Base-by-base conservation (phyloP, 2,797 vertebrate species). In the Ceryle rudis region DNA sequence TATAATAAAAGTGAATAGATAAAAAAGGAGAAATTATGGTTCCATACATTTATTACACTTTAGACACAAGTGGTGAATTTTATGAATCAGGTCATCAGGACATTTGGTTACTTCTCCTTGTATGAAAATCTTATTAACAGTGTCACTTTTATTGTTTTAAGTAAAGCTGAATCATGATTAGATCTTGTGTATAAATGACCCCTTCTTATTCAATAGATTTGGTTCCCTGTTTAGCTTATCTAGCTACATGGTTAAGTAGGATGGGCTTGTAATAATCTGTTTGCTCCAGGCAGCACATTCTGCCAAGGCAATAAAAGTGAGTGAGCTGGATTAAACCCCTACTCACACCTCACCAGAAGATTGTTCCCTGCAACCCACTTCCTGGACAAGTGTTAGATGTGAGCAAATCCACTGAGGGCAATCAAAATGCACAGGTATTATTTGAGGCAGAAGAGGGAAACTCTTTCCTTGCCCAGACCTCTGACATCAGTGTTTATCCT, bases 261-360 rank as follows among this genome's bases (percentile, higher is more conserved):
- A 51, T 71, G 57, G 9, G 17, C 71, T 81, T 88, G 37, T 61
- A 88, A 74, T 65, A 90, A 95, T 41, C 14, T 0, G 1, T 54
- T 86, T 44, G 31, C 80, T 90, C 54, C 58, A 89, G 75, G 69
- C 88, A 93, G 33, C 62, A 49, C 33, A 42, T 71, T 62, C 93
- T 86, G 66, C 73, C 54, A 86, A 77, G 87, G 81, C 60, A 80
- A 61, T 88, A 81, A 92, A 90, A 95, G 19, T 18, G 72, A 88
- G 39, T 2, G 5, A 72, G 23, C 29, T 81, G 86, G 82, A 86
- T 37, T 44, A 47, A 2, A 47, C 42, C 47, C 58, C 35, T 47
- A 54, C 58, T 96, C 83, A 79, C 70, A 93, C 46, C 42, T 90
- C 92, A 94, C 92, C 88, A 96, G 70, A 26, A 84, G 35, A 73